Percentiles rank a stretch among this genome's conserved stretches.
Conservation (phyloP, 2,113 vertebrate species). For the Helogale parvula region DNA sequence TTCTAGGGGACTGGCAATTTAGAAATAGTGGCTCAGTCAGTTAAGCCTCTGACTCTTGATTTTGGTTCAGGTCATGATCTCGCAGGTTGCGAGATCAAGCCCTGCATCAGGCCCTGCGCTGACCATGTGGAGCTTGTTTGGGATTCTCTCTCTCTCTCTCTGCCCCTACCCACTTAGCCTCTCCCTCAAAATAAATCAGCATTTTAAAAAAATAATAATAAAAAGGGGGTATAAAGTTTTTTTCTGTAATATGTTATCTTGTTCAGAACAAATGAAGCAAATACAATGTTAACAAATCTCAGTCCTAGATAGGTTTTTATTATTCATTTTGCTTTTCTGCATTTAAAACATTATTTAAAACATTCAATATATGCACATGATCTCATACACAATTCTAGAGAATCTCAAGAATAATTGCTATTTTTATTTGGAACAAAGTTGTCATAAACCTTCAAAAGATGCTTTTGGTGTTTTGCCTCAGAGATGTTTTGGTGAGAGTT, state of each 20-base stretch:
- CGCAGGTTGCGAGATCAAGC: too few relatives aligned
- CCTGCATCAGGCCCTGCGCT: too few relatives aligned
- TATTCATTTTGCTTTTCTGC: neutral
- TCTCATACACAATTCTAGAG: neutral
- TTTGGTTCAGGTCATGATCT: too few relatives aligned
- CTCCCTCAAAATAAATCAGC: too few relatives aligned
- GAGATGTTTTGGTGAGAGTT: neutral
- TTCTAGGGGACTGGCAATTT: neutral
- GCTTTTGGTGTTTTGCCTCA: neutral
- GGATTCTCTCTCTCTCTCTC: too few relatives aligned
- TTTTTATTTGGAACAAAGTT: slow-evolving; percentile 24
- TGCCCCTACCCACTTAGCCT: too few relatives aligned
- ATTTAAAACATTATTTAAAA: neutral
- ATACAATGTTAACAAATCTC: neutral
- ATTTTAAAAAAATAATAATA: too few relatives aligned
- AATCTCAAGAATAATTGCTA: neutral
- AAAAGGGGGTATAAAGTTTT: neutral
- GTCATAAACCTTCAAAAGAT: neutral
- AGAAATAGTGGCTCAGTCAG: neutral
- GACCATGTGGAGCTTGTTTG: too few relatives aligned
- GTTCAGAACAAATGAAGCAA: slow-evolving; percentile 9
- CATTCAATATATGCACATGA: neutral
- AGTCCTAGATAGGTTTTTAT: neutral
- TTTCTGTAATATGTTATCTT: neutral
- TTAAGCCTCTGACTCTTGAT: too few relatives aligned